These are phyloP conservation scores for Montipora cactus DNA, from an alignment of 64 coral and sea anemone genomes.

Conservation along the genomic window DNA sequence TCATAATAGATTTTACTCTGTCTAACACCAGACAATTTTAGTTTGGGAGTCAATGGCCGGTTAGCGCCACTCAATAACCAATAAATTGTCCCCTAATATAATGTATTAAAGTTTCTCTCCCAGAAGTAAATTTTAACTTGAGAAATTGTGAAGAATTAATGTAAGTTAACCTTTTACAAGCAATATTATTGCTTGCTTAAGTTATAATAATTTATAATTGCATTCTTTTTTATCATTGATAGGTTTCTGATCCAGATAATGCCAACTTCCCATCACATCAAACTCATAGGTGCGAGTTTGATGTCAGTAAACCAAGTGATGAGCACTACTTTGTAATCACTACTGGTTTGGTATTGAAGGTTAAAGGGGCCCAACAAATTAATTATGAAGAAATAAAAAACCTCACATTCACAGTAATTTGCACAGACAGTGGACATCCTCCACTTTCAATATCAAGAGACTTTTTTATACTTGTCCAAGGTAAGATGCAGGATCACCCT, in stretches of 20 bases:
- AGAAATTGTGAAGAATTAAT: too few species aligned
- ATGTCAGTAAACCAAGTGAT: slow-evolving; percentile 48
- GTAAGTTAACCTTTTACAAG: too few species aligned
- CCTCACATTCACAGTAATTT: slow-evolving; percentile 67
- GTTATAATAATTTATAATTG: too few species aligned
- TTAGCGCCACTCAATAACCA: too few species aligned
- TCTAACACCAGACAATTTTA: too few species aligned
- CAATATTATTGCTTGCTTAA: too few species aligned
- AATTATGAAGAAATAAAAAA: slow-evolving; percentile 64
- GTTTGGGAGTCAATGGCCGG: too few species aligned
- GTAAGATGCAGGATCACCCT: neutral
- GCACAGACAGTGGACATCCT: slow-evolving; percentile 82
- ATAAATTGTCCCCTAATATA: too few species aligned
- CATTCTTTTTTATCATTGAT: neutral
- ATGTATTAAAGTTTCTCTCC: too few species aligned
- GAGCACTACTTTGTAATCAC: slow-evolving; percentile 69
- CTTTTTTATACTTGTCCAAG: slow-evolving; percentile 65
- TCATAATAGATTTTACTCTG: too few species aligned
- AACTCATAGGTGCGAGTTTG: slow-evolving; percentile 76
- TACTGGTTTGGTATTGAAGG: slow-evolving; percentile 54
- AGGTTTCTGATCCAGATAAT: slow-evolving; percentile 97
- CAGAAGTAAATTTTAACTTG: too few species aligned
- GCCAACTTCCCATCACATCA: slow-evolving; percentile 53
- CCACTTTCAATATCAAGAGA: slow-evolving; percentile 32
- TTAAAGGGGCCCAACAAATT: slow-evolving; percentile 70